Evolutionary conservation across 2,888 invertebrate genomes (phyloP), one percentile per base, ranked within the genome.

Genomic region (Agrochola circellaris): DNA sequence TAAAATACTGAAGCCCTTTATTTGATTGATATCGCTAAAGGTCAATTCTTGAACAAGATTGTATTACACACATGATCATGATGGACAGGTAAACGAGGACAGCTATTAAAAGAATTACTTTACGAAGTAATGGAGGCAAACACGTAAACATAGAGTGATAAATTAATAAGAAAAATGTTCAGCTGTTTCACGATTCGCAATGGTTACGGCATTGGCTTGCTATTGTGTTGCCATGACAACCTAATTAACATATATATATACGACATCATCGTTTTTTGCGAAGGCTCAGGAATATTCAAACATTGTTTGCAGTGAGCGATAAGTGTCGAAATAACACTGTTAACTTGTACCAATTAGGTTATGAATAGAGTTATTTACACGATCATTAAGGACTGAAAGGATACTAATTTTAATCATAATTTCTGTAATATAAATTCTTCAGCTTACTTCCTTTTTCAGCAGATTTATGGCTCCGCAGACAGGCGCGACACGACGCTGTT

Each of bases 31-130:
- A 15, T 56, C 26, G 34, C 30, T 54, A 68, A 56, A 64, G 9
- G 23, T n/a, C 34, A 51, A 64, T 56, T 77, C 65, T 71, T 62
- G 61, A 70, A 64, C n/a, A 78, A 81, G 26, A 81, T 81, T 69
- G 73, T 70, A 58, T 73, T 68, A 73, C 61, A 72, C 64, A 60
- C 69, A 75, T 71, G 65, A 67, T 75, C 76, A 74, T 73, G 76
- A 77, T 58, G 65, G 67, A 62, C 77, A 26, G 9, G 54, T 64
- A 26, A 64, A 75, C 70, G 61, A 84, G 77, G 75, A 73, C 62
- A 56, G 64, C 75, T 73, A 82, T 88, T 88, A 84, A 67, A 73
- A 67, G 26, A 79, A 88, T 87, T 84, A 87, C 75, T 88, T 80
- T 64, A 68, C 61, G 48, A 62, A 58, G 70, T 80, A 83, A 70